A percentile compares a stretch with the other conserved stretches of the same genome.
These are phyloP conservation scores for Halichoeres trimaculatus DNA, from an alignment of 2,113 vertebrate species.

Conservation along the genomic window DNA sequence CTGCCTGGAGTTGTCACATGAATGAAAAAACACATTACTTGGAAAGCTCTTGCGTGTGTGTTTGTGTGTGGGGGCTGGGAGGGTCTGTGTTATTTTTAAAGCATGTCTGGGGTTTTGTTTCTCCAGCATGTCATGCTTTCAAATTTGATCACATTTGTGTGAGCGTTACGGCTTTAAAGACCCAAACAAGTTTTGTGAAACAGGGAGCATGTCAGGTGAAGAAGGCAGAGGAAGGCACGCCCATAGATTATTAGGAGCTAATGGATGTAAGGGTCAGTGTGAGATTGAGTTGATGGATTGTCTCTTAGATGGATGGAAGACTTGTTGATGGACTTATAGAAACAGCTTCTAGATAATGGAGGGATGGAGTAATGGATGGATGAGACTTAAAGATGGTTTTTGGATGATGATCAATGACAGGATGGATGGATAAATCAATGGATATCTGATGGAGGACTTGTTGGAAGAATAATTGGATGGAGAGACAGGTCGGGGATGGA, in stretches of 20 bases:
- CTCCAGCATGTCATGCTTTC: neutral
- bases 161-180: neutral
- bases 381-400: neutral
- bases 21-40: conserved; percentile 1
- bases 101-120: neutral
- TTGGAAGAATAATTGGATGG: too few relatives aligned
- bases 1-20: conserved; percentile 38
- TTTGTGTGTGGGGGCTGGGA: neutral
- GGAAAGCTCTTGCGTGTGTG: neutral
- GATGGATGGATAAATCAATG: too few relatives aligned
- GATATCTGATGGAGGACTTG: too few relatives aligned
- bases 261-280: neutral
- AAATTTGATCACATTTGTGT: neutral
- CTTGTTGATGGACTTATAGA: neutral
- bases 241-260: neutral
- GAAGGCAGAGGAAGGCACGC: too few relatives aligned
- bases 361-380: neutral
- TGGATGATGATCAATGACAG: too few relatives aligned
- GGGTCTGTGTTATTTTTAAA: neutral
- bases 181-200: neutral
- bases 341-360: neutral
- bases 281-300: neutral
- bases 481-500: too few relatives aligned
- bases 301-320: neutral
- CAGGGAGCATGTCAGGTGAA: neutral